Conservation (phyloP, 2,888 invertebrate genomes). For the Dendrolimus houi region DNA sequence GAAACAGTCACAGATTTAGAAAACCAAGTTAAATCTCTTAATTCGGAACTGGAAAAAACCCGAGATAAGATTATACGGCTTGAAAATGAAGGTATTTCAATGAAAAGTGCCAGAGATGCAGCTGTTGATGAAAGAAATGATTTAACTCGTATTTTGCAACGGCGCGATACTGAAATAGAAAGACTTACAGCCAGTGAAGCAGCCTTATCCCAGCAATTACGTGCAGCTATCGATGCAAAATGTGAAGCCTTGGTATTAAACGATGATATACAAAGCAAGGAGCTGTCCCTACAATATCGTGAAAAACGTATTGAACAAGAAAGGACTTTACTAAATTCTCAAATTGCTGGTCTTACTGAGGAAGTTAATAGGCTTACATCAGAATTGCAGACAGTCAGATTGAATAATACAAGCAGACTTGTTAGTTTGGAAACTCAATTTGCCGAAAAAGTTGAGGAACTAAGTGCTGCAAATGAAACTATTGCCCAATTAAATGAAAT, state of each 20-base stretch:
- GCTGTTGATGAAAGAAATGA: conserved; percentile 86
- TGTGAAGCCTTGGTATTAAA: conserved; percentile 88
- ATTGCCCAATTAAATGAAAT: conserved; percentile 81
- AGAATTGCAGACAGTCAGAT: conserved; percentile 84
- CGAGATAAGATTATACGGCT: conserved; percentile 78
- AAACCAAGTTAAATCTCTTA: conserved; percentile 77
- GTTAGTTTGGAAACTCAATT: conserved; percentile 85
- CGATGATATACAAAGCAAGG: conserved; percentile 88
- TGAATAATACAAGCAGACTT: conserved; percentile 79
- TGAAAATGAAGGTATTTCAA: conserved; percentile 80
- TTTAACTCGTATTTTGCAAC: conserved; percentile 81
- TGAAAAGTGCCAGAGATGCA: conserved; percentile 82
- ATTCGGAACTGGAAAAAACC: conserved; percentile 79
- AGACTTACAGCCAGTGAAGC: conserved; percentile 82
- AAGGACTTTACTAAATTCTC: conserved; percentile 82
- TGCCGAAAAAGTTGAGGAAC: conserved; percentile 86
- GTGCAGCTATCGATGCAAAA: conserved; percentile 85
- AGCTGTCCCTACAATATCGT: conserved; percentile 85
- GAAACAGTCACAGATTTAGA: conserved; percentile 80
- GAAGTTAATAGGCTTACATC: conserved; percentile 87
- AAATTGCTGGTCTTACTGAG: conserved; percentile 85
- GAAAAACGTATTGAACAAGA: conserved; percentile 92
- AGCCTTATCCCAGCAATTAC: conserved; percentile 83
- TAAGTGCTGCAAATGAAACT: conserved; percentile 82
- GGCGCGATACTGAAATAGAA: conserved; percentile 84